Base-by-base conservation (phyloP, 2,797 vertebrate genomes). In the Meda fulgida region DNA sequence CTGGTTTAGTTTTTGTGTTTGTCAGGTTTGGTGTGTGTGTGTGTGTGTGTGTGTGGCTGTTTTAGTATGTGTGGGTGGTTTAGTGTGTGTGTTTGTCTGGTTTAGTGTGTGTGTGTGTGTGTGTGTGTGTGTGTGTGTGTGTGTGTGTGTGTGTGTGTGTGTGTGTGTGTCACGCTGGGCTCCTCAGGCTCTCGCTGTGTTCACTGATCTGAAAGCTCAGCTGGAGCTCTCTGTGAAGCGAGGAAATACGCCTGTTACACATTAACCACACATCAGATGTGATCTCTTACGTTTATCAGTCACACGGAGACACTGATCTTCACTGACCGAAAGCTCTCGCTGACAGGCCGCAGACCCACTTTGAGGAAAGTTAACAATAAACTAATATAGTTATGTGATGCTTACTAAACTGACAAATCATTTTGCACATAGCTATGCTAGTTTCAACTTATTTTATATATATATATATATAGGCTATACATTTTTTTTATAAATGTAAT, bases 61-160 rank as follows among this genome's bases (percentile, higher is more conserved):
- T 43, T 43, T 43, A 3, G 16, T 51, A 16, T 51, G 16, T 2
- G 1, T 10, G 9, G 40, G 10, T 43, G 40, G 10, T 11, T 43
- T 43, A 43, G 16, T 48, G 36, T 51, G 46, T 48, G 46, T 48
- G 5, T 48, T 0, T 10, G 9, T 9, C 40, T 43, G 40, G 10
- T 11, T 43, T 43, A 43, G 16, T 48, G 36, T 38, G 36, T 38
- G 6, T 7, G 46, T 16, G 43, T 4, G 3, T 46, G 46, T 16
- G 0, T 1, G 46, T 0, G 0, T 5, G 4, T n/a, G 4, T 51
- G 48, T 51, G 16, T 7, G 5, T 19, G 16, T 19, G 16, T 51
- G 48, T 51, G 5, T 19, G 2, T 43, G 16, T 51, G 48, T 51
- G 5, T 51, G 2, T 43, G 36, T 48, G 46, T 18, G 55, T 63